Evolutionary conservation across 2,888 invertebrate genomes (phyloP).

Genomic region (Platypus cylindrus): DNA sequence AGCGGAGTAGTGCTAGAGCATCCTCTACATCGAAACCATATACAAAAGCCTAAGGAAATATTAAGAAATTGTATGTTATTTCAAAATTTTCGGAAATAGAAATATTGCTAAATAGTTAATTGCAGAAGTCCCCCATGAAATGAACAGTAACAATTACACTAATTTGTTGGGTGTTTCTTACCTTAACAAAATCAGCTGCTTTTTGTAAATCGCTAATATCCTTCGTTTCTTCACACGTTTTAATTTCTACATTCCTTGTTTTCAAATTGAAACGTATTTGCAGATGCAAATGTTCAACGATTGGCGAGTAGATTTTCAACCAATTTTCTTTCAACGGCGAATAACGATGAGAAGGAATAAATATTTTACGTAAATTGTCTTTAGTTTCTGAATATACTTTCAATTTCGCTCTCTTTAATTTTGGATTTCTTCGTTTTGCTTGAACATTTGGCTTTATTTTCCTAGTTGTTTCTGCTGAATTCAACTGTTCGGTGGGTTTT

Average conservation of each 20-base stretch:
- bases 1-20: constrained; percentile 80
- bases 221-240: constrained; percentile 53
- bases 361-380: constrained; percentile 55
- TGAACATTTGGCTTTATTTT: constrained; percentile 52
- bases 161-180: constrained; percentile 15
- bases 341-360: constrained; percentile 90
- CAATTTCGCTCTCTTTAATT: constrained; percentile 22
- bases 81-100: neutral
- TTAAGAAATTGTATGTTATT: constrained; percentile 1
- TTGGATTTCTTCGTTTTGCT: constrained; percentile 24
- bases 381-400: constrained; percentile 38
- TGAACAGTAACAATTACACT: too few relatives aligned
- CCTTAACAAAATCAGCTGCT: constrained; percentile 92
- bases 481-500: constrained; percentile 41
- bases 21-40: constrained; percentile 97
- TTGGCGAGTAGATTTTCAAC: constrained; percentile 91
- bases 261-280: constrained; percentile 92
- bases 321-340: constrained; percentile 92
- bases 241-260: constrained; percentile 80
- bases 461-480: constrained; percentile 43
- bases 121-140: too few relatives aligned
- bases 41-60: constrained; percentile 57
- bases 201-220: constrained; percentile 90
- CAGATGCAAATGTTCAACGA: constrained; percentile 88
- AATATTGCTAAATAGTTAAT: neutral